Evolutionary conservation across 2,888 invertebrate genomes (phyloP).

Genomic region (Spisula subtruncata): DNA sequence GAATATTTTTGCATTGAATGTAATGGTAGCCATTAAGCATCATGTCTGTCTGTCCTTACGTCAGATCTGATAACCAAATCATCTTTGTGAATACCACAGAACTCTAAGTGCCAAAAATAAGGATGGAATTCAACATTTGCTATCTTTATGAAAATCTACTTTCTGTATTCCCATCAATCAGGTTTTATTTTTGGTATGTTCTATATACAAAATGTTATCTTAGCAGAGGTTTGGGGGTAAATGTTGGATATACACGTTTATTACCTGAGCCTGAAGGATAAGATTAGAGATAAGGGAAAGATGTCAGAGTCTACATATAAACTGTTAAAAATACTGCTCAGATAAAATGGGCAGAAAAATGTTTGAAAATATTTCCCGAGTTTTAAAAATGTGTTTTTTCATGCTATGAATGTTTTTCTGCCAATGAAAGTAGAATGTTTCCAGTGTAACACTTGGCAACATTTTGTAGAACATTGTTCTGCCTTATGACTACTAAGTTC

Average conservation of each 20-base stretch:
- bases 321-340: constrained; percentile 1
- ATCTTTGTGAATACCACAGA: background rate
- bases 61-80: background rate
- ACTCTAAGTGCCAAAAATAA: constrained; percentile 12
- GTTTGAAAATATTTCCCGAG: background rate
- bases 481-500: constrained; percentile 14
- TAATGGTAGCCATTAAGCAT: constrained; percentile 4
- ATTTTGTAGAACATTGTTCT: constrained; percentile 25
- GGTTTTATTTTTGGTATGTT: constrained; percentile 24
- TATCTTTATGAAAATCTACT: constrained; percentile 25
- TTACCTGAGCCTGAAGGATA: background rate
- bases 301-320: constrained; percentile 24
- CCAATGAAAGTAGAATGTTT: constrained; percentile 22
- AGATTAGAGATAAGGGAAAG: background rate
- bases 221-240: background rate
- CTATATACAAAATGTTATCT: constrained; percentile 18
- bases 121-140: constrained; percentile 4
- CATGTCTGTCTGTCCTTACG: constrained; percentile 6
- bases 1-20: constrained; percentile 22
- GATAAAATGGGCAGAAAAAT: background rate
- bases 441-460: constrained; percentile 20
- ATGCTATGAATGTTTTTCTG: constrained; percentile 17
- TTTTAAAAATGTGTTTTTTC: background rate
- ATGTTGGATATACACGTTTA: background rate
- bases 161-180: constrained; percentile 21